Percentiles rank a stretch among this genome's conserved stretches.
These are phyloP conservation scores for Heliconius nattereri DNA, from an alignment of 1,140 invertebrate species.

Conservation along the genomic window DNA sequence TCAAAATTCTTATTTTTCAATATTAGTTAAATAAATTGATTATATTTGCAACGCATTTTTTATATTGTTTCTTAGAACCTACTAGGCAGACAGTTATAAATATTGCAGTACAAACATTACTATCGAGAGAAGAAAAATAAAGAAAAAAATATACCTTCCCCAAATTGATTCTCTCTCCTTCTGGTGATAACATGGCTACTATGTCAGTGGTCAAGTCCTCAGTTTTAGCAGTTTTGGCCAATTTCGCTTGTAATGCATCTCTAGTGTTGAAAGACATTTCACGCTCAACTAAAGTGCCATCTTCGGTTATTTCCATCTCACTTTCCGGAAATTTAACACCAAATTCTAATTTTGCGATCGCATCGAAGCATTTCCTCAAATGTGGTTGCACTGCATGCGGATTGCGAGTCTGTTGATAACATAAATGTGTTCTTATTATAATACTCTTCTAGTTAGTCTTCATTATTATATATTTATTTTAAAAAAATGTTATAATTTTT, in stretches of 20 bases:
- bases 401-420: slow-evolving; percentile 86
- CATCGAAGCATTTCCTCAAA: slow-evolving; percentile 94
- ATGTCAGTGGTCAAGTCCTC: slow-evolving; percentile 88
- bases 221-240: slow-evolving; percentile 64
- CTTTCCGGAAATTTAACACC: slow-evolving; percentile 81
- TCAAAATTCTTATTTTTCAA: no score
- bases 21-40: no score
- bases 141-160: slow-evolving; percentile 81
- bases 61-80: no score
- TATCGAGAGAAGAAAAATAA: not conserved
- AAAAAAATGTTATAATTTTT: no score
- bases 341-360: slow-evolving; percentile 90
- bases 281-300: slow-evolving; percentile 61
- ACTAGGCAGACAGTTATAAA: no score
- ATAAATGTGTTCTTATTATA: slow-evolving; percentile 3
- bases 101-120: no score
- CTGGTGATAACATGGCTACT: slow-evolving; percentile 92
- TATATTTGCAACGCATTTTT: no score
- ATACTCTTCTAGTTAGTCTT: not conserved
- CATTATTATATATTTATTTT: not conserved
- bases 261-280: slow-evolving; percentile 70
- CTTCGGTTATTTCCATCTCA: slow-evolving; percentile 73
- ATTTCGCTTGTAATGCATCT: slow-evolving; percentile 65
- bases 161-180: slow-evolving; percentile 89
- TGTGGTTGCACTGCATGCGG: slow-evolving; percentile 94